Conservation (phyloP, 2,888 invertebrate species). For the Polia nebulosa region DNA sequence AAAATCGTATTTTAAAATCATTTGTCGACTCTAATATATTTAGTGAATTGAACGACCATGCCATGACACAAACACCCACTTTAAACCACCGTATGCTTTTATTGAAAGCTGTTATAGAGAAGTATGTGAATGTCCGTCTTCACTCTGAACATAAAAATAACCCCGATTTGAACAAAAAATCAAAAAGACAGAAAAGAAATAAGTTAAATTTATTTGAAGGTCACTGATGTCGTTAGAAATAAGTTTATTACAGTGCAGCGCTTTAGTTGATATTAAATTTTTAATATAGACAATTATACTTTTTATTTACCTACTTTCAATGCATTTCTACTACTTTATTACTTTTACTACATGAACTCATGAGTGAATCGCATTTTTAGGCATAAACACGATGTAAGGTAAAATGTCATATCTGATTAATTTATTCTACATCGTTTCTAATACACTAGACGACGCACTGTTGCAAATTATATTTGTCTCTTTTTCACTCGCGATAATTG, state of each 20-base stretch:
- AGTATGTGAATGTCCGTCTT: neutral
- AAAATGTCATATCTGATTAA: neutral
- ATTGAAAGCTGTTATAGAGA: neutral
- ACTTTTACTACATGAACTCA: constrained; percentile 1
- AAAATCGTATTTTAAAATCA: constrained; percentile 15
- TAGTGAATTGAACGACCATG: constrained; percentile 18
- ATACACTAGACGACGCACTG: neutral
- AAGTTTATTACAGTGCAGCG: too few relatives aligned
- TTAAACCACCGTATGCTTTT: constrained; percentile 13
- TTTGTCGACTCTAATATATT: constrained; percentile 17
- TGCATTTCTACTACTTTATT: neutral
- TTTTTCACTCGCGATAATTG: neutral
- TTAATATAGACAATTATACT: neutral
- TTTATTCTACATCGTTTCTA: constrained; percentile 3
- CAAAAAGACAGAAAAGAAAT: constrained; percentile 7
- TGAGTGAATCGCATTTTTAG: too few relatives aligned
- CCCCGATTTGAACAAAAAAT: constrained; percentile 7
- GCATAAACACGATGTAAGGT: too few relatives aligned
- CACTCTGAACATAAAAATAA: constrained; percentile 10
- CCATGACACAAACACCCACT: constrained; percentile 14
- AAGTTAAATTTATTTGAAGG: constrained; percentile 3
- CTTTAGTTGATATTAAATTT: neutral
- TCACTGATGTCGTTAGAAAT: neutral
- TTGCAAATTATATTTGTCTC: neutral
- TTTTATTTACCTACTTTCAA: neutral